Evolutionary conservation across 2,888 invertebrate species (phyloP).

Genomic region (Drosophila parthenogenetica): DNA sequence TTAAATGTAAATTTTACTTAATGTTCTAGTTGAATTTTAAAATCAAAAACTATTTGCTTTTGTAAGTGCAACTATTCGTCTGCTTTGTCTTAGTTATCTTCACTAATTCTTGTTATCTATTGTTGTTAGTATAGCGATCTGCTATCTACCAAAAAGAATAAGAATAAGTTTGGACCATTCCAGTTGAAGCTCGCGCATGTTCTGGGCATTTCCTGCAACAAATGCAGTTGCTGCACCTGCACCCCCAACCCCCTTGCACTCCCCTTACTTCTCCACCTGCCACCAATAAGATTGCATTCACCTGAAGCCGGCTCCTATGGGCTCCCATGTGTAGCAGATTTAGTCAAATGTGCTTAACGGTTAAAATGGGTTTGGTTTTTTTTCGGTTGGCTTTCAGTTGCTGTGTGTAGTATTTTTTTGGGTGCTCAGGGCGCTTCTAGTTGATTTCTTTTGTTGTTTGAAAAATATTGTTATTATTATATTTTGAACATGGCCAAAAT

Average conservation of each 20-base stretch:
- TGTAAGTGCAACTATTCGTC: slow-evolving; percentile 29
- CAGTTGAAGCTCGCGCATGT: slow-evolving; percentile 69
- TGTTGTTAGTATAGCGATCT: slow-evolving; percentile 72
- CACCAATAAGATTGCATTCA: slow-evolving; percentile 44
- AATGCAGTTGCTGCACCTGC: slow-evolving; percentile 45
- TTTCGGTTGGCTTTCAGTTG: slow-evolving; percentile 43
- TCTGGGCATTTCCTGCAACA: slow-evolving; percentile 72
- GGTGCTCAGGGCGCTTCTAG: slow-evolving; percentile 75
- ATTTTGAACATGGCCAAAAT: slow-evolving; percentile 12
- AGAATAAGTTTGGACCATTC: slow-evolving; percentile 53
- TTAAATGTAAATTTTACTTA: too few relatives aligned
- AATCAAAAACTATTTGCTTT: background rate
- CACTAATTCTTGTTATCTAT: slow-evolving; percentile 73
- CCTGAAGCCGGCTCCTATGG: slow-evolving; percentile 45
- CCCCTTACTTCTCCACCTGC: background rate
- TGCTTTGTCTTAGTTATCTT: background rate
- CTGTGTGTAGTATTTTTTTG: slow-evolving; percentile 1
- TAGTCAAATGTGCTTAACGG: slow-evolving; percentile 81
- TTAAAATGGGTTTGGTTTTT: slow-evolving; percentile 81
- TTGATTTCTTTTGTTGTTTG: slow-evolving; percentile 81
- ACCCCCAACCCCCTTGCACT: background rate
- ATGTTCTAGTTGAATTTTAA: too few relatives aligned
- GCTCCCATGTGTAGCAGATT: slow-evolving; percentile 76
- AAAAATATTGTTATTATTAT: slow-evolving; percentile 81
- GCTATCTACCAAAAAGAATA: slow-evolving; percentile 54